phyloP scores from a whole-genome alignment of 2,888 invertebrate species.

The Drosophila atroscutellata region DNA sequence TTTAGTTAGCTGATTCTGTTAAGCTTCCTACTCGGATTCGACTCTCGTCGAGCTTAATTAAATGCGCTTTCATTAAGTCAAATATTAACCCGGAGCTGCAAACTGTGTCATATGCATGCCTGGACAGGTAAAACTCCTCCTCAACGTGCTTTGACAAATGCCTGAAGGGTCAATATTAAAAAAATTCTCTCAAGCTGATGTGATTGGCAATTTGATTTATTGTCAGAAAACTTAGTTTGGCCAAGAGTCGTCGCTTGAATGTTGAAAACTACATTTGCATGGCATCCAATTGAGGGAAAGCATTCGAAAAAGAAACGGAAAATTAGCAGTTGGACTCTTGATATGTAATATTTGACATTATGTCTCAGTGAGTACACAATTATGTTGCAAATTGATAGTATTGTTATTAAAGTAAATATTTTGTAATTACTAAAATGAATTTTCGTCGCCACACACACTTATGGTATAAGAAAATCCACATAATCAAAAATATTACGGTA shows the following conservation, averaged over 20 bases:
- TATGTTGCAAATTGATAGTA: neutral
- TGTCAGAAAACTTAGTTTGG: constrained; percentile 61
- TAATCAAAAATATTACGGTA: neutral
- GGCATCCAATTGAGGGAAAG: constrained; percentile 6
- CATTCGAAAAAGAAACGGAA: neutral
- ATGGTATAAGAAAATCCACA: neutral
- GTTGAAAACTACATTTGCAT: constrained; percentile 39
- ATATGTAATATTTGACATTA: neutral
- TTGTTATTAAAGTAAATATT: neutral
- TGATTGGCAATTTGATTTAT: constrained; percentile 75
- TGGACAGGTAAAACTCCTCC: neutral
- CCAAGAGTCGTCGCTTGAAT: constrained; percentile 37
- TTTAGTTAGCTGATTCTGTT: constrained; percentile 15
- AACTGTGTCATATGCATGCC: constrained; percentile 41
- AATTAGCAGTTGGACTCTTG: neutral
- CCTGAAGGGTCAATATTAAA: constrained; percentile 11
- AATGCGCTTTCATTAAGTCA: constrained; percentile 71
- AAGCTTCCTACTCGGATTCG: constrained; percentile 16
- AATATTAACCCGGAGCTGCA: constrained; percentile 54
- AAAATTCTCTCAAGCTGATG: constrained; percentile 51
- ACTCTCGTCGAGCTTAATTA: constrained; percentile 58
- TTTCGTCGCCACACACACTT: neutral
- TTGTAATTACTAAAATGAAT: neutral
- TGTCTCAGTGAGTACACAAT: neutral
- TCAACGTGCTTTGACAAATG: constrained; percentile 23